These are phyloP conservation scores for Ploceus nigricollis DNA, from an alignment of 2,113 vertebrate species.

Conservation along the genomic window DNA sequence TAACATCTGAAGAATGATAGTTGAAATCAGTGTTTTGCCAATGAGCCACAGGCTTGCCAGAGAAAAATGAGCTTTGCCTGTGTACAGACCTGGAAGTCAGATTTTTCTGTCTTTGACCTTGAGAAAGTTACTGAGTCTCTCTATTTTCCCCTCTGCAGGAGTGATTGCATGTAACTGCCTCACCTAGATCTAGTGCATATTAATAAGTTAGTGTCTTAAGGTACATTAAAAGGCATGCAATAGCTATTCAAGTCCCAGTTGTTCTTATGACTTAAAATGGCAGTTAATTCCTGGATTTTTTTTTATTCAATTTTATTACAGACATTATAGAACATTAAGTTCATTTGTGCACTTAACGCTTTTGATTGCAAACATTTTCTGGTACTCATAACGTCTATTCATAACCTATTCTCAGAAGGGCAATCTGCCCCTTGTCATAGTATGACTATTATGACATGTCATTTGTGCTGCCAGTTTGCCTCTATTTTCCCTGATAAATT, in stretches of 20 bases:
- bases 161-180: not conserved
- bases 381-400: not conserved
- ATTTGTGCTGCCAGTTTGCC: not conserved
- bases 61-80: not conserved
- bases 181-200: not conserved
- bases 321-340: constrained; percentile 15
- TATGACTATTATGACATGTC: not conserved
- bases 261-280: not conserved
- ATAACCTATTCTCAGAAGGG: constrained; percentile 8
- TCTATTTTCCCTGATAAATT: constrained; percentile 30
- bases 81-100: not conserved
- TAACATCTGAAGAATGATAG: not conserved
- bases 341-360: not conserved
- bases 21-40: not conserved
- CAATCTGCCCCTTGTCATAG: not conserved
- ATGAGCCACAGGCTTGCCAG: not conserved
- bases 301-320: constrained; percentile 4
- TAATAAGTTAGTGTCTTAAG: not conserved
- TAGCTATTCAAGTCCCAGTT: not conserved
- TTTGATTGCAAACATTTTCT: constrained; percentile 24
- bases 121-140: not conserved
- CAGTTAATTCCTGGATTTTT: not conserved
- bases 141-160: not conserved
- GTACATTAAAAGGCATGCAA: not conserved
- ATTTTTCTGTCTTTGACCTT: constrained; percentile 21